Conservation (phyloP, 2,113 vertebrate genomes). For the Tragelaphus imberbis region DNA sequence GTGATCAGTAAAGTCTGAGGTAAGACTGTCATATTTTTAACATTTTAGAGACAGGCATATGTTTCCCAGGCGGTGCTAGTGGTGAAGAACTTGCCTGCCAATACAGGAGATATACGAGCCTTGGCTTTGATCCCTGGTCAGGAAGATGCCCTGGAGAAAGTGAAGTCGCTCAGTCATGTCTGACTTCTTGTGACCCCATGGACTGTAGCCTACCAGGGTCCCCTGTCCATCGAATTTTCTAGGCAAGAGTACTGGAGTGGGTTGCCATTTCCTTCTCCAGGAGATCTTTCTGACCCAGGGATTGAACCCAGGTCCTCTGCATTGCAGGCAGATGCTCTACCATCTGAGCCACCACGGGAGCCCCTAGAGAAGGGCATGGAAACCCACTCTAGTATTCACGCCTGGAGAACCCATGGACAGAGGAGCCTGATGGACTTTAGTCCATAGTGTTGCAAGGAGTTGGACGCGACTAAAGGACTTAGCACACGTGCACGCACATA, state of each 20-base stretch:
- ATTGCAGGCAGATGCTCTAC: no score
- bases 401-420: background rate
- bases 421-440: background rate
- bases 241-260: no score
- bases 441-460: background rate
- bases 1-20: background rate
- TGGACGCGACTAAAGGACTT: background rate
- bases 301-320: no score
- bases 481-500: fast-evolving
- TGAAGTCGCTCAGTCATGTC: no score
- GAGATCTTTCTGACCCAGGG: no score
- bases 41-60: background rate
- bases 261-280: no score
- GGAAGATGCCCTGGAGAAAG: background rate
- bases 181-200: no score
- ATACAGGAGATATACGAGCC: background rate
- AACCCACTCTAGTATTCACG: background rate
- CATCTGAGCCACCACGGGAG: no score
- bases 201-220: no score
- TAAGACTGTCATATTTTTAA: background rate
- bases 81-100: background rate
- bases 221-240: no score
- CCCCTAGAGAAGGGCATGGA: background rate
- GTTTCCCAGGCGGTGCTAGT: background rate
- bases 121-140: background rate